Evolutionary conservation across 2,113 vertebrate species (phyloP), one percentile per base, ranked within the genome.

Genomic region (Barbus barbus): DNA sequence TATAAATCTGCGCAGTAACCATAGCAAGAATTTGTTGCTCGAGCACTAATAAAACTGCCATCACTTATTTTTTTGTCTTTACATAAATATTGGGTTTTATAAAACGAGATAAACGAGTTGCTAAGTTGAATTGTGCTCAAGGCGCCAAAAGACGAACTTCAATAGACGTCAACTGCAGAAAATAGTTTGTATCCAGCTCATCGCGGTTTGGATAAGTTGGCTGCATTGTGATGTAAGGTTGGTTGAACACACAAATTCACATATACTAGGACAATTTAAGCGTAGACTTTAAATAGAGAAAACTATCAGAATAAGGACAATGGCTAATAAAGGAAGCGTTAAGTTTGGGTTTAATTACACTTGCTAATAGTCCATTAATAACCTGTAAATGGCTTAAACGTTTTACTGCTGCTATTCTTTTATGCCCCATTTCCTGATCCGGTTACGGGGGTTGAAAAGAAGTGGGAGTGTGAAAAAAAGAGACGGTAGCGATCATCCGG

Each of bases 361-460:
- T 60, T 61, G 24, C 26, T 31, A 74, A 86, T 67, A 20, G 58
- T 3, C 44, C 31, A 36, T 24, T 83, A 48, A 81, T 69, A 31
- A 51, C 46, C 11, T 56, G 53, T 65, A 69, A 82, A 84, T 4
- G 18, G 33, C 5, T 46, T 61, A 14, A 63, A 28, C 41, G 26
- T 41, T 53, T 67, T 77, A 76, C 28, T n/a, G 61, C 28, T 24
- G 9, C 41, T 26, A 26, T 41, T 61, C 79, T 79, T 82, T 87
- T 85, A 83, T 81, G 72, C 48, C 41, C 13, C 16, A 75, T 65
- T 48, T 78, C 63, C 81, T 58, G 82, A 48, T 11, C 46, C 36
- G n/a, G 44, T 22, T 48, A 14, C n/a, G 11, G 24, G 18, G 22
- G 72, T n/a, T 65, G 6, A 63, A 63, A 41, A 58, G 53, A 20